Conservation (phyloP, 2,797 vertebrate species). For the Spatula clypeata region DNA sequence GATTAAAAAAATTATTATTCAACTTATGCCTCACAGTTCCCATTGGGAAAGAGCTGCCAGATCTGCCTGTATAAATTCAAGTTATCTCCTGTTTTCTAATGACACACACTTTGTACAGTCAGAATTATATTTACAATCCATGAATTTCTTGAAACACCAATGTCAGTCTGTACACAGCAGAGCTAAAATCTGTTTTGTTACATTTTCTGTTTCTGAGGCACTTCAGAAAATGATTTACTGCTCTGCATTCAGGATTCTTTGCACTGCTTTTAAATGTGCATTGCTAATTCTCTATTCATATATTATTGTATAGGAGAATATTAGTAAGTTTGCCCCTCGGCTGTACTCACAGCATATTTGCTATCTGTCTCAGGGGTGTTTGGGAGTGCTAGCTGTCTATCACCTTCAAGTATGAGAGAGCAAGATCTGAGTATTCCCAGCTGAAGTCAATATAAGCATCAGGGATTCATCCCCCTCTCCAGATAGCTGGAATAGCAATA, state of each 20-base stretch:
- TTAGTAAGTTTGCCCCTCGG: background rate
- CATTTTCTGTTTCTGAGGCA: background rate
- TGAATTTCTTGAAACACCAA: background rate
- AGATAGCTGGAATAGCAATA: background rate
- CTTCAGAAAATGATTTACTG: conserved; percentile 17
- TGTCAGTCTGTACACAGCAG: background rate
- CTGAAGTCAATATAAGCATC: conserved; percentile 54
- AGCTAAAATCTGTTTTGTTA: background rate
- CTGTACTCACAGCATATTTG: conserved; percentile 36
- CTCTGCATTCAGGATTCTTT: background rate
- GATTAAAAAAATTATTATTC: conserved; percentile 36
- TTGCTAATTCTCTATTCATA: background rate
- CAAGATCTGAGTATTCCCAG: conserved; percentile 60
- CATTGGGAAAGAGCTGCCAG: conserved; percentile 27
- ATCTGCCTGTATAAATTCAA: conserved; percentile 32
- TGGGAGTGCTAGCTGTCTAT: conserved; percentile 29
- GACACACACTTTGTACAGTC: background rate
- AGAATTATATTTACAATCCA: background rate
- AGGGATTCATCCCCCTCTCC: background rate
- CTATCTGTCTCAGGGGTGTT: conserved; percentile 19
- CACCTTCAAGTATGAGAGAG: background rate
- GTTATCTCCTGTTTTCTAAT: conserved; percentile 25
- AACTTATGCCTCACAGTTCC: background rate
- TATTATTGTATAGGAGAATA: conserved; percentile 10
- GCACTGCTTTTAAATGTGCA: background rate